Conservation (phyloP, 2,888 invertebrate species). For the Drosophila stalkeri region DNA sequence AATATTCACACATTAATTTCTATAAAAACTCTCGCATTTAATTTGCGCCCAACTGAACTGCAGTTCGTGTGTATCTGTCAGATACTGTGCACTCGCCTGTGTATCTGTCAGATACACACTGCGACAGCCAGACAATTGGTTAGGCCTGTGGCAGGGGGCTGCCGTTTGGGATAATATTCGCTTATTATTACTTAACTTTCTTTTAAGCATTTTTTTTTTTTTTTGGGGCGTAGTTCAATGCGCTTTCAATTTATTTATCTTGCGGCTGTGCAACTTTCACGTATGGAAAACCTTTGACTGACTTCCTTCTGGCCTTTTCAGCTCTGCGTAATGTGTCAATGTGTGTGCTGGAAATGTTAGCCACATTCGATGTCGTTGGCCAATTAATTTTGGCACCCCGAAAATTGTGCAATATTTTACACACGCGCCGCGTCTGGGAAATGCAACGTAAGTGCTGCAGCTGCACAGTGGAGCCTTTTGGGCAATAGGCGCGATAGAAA, state of each 20-base stretch:
- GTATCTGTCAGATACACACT: slow-evolving; percentile 30
- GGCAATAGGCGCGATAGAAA: background rate
- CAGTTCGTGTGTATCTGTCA: slow-evolving; percentile 28
- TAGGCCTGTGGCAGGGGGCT: slow-evolving; percentile 36
- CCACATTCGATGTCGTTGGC: slow-evolving; percentile 21
- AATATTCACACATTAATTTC: slow-evolving; percentile 71
- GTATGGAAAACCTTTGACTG: slow-evolving; percentile 66
- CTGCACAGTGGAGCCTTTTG: background rate
- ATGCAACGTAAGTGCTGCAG: slow-evolving; percentile 35
- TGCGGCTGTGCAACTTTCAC: slow-evolving; percentile 67
- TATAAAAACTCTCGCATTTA: slow-evolving; percentile 32
- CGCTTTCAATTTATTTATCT: slow-evolving; percentile 48
- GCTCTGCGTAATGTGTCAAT: slow-evolving; percentile 21
- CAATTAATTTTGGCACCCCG: slow-evolving; percentile 46
- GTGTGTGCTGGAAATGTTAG: slow-evolving; percentile 9
- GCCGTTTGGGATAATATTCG: slow-evolving; percentile 54
- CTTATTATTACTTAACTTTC: slow-evolving; percentile 76
- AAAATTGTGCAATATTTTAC: slow-evolving; percentile 27
- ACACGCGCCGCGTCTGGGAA: slow-evolving; percentile 27
- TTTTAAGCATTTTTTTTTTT: slow-evolving; percentile 46
- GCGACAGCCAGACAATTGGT: slow-evolving; percentile 54
- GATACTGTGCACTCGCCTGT: slow-evolving; percentile 14
- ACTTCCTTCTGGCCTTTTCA: slow-evolving; percentile 46
- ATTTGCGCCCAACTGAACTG: slow-evolving; percentile 37
- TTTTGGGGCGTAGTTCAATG: slow-evolving; percentile 68